A percentile compares a stretch with the other conserved stretches of the same genome.
Evolutionary conservation across 2,113 vertebrate genomes (phyloP).

Genomic region (Osmerus mordax): DNA sequence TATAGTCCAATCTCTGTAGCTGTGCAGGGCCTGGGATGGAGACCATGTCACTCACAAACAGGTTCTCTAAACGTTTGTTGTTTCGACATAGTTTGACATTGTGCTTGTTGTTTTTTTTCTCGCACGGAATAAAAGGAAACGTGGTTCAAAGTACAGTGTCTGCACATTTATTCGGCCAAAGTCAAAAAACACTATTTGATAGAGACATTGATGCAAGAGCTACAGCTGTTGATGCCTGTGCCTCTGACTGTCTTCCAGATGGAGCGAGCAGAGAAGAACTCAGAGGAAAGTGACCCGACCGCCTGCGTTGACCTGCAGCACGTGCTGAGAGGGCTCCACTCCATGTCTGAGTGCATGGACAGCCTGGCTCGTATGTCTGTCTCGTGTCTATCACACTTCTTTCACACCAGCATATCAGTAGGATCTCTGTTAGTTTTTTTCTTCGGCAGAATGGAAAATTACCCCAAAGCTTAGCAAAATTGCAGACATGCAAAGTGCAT

Average conservation of each 20-base stretch:
- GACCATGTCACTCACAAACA: too few relatives aligned
- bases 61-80: too few relatives aligned
- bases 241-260: conserved; percentile 55
- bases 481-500: too few relatives aligned
- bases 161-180: too few relatives aligned
- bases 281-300: not conserved
- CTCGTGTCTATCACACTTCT: not conserved
- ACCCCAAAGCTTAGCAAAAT: too few relatives aligned
- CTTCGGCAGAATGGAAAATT: too few relatives aligned
- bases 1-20: not conserved
- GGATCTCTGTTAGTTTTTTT: too few relatives aligned
- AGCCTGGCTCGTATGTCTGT: conserved; percentile 58
- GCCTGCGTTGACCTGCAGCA: conserved; percentile 40
- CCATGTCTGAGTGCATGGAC: conserved; percentile 54
- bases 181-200: not conserved
- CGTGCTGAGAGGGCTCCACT: conserved; percentile 56
- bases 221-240: not conserved
- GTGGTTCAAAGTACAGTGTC: too few relatives aligned
- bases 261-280: conserved; percentile 45
- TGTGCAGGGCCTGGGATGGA: too few relatives aligned
- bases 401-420: too few relatives aligned
- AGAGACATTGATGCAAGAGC: not conserved
- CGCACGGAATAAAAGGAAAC: not conserved
- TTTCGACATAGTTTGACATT: not conserved
- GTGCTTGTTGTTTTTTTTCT: not conserved